Evolutionary conservation across 1,140 invertebrate species (phyloP), one percentile per base, ranked within the genome.

Genomic region (Aricia agestis): DNA sequence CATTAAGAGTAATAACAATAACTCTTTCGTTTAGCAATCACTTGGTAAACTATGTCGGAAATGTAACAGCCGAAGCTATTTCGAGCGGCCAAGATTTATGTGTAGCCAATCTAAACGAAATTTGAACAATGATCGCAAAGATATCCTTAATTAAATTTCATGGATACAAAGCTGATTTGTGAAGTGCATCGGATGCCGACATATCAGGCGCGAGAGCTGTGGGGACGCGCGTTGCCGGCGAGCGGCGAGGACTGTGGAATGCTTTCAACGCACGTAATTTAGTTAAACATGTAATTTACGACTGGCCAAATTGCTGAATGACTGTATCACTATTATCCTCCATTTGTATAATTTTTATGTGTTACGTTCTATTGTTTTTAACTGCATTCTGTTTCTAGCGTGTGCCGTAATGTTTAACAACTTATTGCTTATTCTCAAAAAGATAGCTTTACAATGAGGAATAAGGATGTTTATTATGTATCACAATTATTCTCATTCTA

Each of bases 241-340:
- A 84, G 83, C 79, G 81, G 77, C 76, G 79, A 76, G 77, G 79
- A 76, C 11, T 9, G 45, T 76, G 89, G 85, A 89, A 91, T 90
- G 89, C 86, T 89, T 90, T 90, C 84, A 86, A 81, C 83, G 82
- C 82, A 78, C 82, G 85, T 91, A 91, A 91, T 91, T 89, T 86
- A 91, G 87, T 91, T 90, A 87, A 90, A 89, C 86, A 83, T 82
- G 83, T 91, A 89, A 91, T 91, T 88, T 91, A 91, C 87, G 86
- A 85, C 83, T 88, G 71, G 80, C 79, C 82, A 84, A 91, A 90
- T 90, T 91, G 87, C 85, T 88, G 79, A 59, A 69, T n/a, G 59
- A 69, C 59, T 61, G 32, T 61, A 69, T 69, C 59, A 61, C 61
- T 61, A 41, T 42, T 67, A 67, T n/a, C 25, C 32, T 41, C 7